phyloP scores from a whole-genome alignment of 2,113 vertebrate genomes.

The Dromiciops gliroides region DNA sequence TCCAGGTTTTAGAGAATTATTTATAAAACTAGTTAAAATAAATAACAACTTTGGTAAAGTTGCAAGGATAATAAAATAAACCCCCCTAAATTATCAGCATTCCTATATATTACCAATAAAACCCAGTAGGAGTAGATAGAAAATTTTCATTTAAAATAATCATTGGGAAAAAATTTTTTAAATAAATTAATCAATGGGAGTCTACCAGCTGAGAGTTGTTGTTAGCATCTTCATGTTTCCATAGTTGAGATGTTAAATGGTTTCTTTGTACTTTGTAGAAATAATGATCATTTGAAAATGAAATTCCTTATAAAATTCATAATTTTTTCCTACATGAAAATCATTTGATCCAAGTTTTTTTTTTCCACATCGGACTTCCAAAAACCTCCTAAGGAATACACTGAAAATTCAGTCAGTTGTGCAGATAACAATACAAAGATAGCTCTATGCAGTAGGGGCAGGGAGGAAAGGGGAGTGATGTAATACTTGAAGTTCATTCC shows the following conservation, averaged over 20 bases:
- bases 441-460: neutral
- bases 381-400: neutral
- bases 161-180: no score
- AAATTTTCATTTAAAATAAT: neutral
- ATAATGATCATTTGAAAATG: neutral
- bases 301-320: neutral
- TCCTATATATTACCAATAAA: neutral
- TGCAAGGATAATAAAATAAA: neutral
- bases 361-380: neutral
- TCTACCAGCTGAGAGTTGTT: neutral
- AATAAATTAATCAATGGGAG: neutral
- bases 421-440: neutral
- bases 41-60: neutral
- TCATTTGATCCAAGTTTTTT: neutral
- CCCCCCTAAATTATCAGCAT: neutral
- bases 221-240: neutral
- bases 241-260: neutral
- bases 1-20: neutral
- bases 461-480: no score
- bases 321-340: neutral
- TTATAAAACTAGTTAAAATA: neutral
- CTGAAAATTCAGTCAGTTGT: neutral
- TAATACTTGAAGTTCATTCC: neutral
- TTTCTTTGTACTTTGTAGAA: neutral
- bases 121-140: neutral